Evolutionary conservation across 1,140 invertebrate species (phyloP).

Genomic region (Anadara kagoshimensis): DNA sequence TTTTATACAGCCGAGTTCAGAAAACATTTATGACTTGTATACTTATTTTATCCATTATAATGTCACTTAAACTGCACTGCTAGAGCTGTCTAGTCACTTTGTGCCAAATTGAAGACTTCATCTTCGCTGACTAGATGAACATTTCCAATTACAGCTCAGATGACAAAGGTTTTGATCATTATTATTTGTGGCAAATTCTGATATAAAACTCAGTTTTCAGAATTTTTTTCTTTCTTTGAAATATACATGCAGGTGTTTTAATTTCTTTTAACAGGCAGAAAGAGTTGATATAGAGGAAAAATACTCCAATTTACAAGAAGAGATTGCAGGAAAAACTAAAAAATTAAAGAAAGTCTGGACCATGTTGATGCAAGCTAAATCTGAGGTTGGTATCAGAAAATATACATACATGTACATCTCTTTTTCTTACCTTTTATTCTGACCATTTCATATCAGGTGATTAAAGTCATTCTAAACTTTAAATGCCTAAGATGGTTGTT

Average conservation of each 20-base stretch:
- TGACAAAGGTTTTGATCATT: too few relatives aligned
- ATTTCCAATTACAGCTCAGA: too few relatives aligned
- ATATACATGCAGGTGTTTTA: neutral
- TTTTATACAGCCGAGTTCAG: too few relatives aligned
- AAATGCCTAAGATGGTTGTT: neutral
- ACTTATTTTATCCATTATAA: too few relatives aligned
- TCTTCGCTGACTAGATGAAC: too few relatives aligned
- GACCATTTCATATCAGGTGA: neutral
- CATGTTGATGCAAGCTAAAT: constrained; percentile 74
- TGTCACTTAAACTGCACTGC: too few relatives aligned
- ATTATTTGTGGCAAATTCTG: too few relatives aligned
- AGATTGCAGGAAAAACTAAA: constrained; percentile 92
- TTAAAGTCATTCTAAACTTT: neutral
- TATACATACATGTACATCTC: neutral
- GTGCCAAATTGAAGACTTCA: too few relatives aligned
- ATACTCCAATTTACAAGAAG: constrained; percentile 91
- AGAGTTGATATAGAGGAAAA: constrained; percentile 96
- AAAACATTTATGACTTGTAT: too few relatives aligned
- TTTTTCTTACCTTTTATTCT: neutral
- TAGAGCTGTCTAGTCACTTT: too few relatives aligned
- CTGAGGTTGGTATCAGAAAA: constrained; percentile 63
- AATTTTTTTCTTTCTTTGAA: too few relatives aligned
- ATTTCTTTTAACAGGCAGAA: constrained; percentile 76
- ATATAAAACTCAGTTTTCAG: too few relatives aligned
- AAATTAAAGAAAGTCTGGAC: constrained; percentile 90